Base-by-base conservation (phyloP, 2,888 invertebrate species). In the Malacosoma neustria region DNA sequence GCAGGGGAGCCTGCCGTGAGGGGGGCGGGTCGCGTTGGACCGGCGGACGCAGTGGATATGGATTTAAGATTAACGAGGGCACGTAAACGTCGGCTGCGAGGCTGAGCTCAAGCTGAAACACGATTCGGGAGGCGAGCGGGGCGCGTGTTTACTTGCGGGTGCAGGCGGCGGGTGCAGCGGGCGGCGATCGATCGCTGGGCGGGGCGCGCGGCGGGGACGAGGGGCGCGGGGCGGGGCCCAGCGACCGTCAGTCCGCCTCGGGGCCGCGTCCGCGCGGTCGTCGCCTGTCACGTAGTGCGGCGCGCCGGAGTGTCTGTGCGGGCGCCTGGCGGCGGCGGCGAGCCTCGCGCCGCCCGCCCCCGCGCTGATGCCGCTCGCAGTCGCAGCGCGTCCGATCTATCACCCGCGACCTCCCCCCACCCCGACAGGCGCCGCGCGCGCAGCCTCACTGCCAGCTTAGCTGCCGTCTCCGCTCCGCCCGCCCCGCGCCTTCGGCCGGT, bases 401-500 rank as follows among this genome's bases (percentile, higher is more conserved):
- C 66, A 70, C 54, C 51, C 81, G 79, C 57, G 41, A 48, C 44
- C 87, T 89, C 87, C 88, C 47, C 89, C 51, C 45, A 22, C 3
- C 22, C 22, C 5, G 22, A 2, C 52, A 48, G 54, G 50, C 72
- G 76, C 80, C 84, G 80, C 62, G 63, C 64, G 62, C 67, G 67
- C 68, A 72, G 75, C 75, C 72, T 75, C 72, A 72, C 72, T 58
- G 51, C 57, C 56, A 49, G 47, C 44, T 51, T 50, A 52, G 48
- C 54, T 56, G 45, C 56, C 51, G 48, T 54, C 45, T 43, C 57
- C 63, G 49, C 59, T 48, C 64, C 48, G 57, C 62, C 56, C 56
- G 71, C 55, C 74, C 88, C 92, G 54, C 89, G 91, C 42, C 90
- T 93, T 53, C 92, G 93, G 64, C 94, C 94, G 50, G 92, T 95